Base-by-base conservation (phyloP, 2,797 vertebrate genomes). In the Silurus aristotelis region DNA sequence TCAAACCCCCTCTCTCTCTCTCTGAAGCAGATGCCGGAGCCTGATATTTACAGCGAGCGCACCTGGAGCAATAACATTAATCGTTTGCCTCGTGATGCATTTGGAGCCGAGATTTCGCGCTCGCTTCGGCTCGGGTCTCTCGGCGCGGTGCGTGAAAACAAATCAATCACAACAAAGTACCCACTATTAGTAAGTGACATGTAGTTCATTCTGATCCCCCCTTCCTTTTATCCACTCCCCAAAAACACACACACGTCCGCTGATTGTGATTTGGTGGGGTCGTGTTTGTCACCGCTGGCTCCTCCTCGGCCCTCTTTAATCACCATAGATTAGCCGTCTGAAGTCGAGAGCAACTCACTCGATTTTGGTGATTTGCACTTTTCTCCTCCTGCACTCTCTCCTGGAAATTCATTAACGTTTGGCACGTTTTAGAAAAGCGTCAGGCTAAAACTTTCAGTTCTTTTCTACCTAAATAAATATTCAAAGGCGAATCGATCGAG, bases 31-130 rank as follows among this genome's bases (percentile, higher is more conserved):
- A 87, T 90, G 88, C 70, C 38, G 61, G 76, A 72, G 91, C 91
- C 90, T 88, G 87, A 90, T 93, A 93, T 94, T 93, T 94, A 93
- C 93, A 92, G 92, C 93, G 92, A 89, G 90, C 91, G 93, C 94
- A 95, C 93, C 94, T 95, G 93, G 92, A 93, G 93, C 92, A 94
- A 94, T 93, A 95, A 92, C 90, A 92, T 92, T 93, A 93, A 94
- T 95, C 90, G 91, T 94, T 92, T 90, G 86, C 90, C 71, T 38
- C 52, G 91, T 94, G 94, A 95, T 95, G 92, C 91, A 92, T 95
- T 88, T 80, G 17, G 31, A 90, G 87, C 87, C 19, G 92, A 94
- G 91, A 89, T 91, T 93, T 95, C 90, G 92, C 91, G 92, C 88
- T 88, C 87, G 88, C 91, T 90, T 91, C 92, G 91, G 92, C 92